Conservation (phyloP, 2,888 invertebrate species). For the Osedax fenrisi region DNA sequence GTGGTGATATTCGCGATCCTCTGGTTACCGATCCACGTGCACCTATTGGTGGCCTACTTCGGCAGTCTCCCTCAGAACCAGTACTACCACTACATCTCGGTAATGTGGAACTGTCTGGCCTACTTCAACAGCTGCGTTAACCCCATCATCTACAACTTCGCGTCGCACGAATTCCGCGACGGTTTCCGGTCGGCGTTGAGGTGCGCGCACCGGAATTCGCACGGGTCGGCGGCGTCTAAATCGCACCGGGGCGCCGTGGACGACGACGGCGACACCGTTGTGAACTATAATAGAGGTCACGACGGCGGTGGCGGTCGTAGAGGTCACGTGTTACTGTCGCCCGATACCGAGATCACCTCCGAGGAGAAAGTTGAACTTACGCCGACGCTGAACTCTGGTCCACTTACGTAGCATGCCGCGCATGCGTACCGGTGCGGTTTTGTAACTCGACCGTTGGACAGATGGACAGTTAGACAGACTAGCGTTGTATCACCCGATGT, state of each 20-base stretch:
- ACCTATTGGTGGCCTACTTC: constrained; percentile 35
- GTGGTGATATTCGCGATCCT: constrained; percentile 37
- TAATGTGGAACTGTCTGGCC: constrained; percentile 36
- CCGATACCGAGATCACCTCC: neutral
- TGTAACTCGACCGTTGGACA: too few species aligned
- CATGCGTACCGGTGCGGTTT: too few species aligned
- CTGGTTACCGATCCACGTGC: constrained; percentile 38
- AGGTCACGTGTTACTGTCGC: neutral
- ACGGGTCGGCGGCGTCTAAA: too few species aligned
- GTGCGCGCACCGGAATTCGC: too few species aligned
- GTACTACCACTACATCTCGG: constrained; percentile 32
- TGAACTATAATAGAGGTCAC: too few species aligned
- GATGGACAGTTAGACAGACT: too few species aligned
- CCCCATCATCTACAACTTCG: constrained; percentile 38
- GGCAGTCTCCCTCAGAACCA: constrained; percentile 28
- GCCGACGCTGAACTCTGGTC: too few species aligned
- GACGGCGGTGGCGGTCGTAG: constrained; percentile 32
- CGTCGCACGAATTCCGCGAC: constrained; percentile 37
- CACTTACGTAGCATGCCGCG: too few species aligned
- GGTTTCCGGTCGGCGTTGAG: constrained; percentile 34
- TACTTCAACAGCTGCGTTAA: constrained; percentile 38
- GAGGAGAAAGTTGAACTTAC: too few species aligned
- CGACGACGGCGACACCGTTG: too few species aligned
- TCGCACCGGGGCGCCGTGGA: too few species aligned
- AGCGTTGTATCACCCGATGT: too few species aligned